phyloP scores from a whole-genome alignment of 2,797 vertebrate genomes.

The Phalloptychus januarius region DNA sequence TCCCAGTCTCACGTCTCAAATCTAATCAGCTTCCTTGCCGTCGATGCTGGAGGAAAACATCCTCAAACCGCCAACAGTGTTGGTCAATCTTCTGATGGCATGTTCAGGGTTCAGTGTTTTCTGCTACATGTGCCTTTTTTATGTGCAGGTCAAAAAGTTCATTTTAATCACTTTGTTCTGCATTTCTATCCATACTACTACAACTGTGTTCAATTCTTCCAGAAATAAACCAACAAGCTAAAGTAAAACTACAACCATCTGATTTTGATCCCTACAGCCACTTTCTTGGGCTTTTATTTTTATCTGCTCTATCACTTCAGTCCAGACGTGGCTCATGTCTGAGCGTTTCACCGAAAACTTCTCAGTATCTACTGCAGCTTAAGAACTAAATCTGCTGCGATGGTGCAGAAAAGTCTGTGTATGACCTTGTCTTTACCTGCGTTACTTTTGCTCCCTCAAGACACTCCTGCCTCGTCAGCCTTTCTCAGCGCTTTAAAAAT shows the following conservation, averaged over 20 bases:
- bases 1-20: not conserved
- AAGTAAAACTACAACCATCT: not conserved
- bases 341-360: not conserved
- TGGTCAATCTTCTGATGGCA: not conserved
- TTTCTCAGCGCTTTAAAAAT: slow-evolving; percentile 72
- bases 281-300: not conserved
- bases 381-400: slow-evolving; percentile 11
- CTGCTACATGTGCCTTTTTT: not conserved
- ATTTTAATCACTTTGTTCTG: not conserved
- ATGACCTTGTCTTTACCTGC: slow-evolving; percentile 63
- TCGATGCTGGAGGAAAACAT: not conserved
- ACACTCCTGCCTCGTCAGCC: slow-evolving; percentile 69
- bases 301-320: not conserved
- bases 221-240: not conserved
- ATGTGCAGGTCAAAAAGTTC: not conserved
- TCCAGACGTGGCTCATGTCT: slow-evolving; percentile 10
- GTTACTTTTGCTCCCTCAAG: slow-evolving; percentile 56
- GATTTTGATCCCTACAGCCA: not conserved
- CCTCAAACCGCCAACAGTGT: no score
- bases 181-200: not conserved
- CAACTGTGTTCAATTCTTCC: not conserved
- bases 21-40: not conserved
- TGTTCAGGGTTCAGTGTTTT: not conserved
- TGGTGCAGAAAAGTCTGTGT: slow-evolving; percentile 30
- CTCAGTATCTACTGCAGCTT: not conserved